Conservation (phyloP, 2,113 vertebrate species). For the Sylvietta virens region DNA sequence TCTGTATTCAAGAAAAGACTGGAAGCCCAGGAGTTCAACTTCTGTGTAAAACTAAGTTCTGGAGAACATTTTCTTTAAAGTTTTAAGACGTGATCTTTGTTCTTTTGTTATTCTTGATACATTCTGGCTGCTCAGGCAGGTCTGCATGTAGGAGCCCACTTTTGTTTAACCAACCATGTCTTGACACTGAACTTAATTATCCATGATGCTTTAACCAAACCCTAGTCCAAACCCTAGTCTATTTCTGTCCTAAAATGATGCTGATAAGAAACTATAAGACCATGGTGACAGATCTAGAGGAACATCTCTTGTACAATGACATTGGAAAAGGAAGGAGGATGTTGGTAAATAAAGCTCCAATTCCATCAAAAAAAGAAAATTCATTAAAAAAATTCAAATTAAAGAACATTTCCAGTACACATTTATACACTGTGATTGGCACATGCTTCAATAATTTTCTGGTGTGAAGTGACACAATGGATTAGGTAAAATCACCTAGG, state of each 20-base stretch:
- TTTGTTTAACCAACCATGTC: neutral
- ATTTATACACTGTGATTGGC: neutral
- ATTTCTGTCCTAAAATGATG: neutral
- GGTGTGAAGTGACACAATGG: neutral
- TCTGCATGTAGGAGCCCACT: neutral
- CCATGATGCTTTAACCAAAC: neutral
- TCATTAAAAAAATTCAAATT: neutral
- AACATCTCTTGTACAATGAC: neutral
- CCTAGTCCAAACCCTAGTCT: neutral
- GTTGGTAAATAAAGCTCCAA: neutral
- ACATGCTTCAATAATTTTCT: neutral
- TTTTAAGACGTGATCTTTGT: neutral
- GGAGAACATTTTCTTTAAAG: neutral
- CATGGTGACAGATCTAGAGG: neutral
- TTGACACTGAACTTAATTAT: neutral
- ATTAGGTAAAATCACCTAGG: too few relatives aligned
- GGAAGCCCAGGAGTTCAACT: neutral
- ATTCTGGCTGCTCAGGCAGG: neutral
- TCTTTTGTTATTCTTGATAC: neutral
- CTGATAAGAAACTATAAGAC: neutral
- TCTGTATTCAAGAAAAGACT: neutral
- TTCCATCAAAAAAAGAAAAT: neutral
- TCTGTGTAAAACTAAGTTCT: neutral
- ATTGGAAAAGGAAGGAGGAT: neutral
- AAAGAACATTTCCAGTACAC: neutral